Evolutionary conservation across 92 coral and sea anemone genomes (phyloP), one percentile per base, ranked within the genome.

Genomic region (Porites cylindrica): DNA sequence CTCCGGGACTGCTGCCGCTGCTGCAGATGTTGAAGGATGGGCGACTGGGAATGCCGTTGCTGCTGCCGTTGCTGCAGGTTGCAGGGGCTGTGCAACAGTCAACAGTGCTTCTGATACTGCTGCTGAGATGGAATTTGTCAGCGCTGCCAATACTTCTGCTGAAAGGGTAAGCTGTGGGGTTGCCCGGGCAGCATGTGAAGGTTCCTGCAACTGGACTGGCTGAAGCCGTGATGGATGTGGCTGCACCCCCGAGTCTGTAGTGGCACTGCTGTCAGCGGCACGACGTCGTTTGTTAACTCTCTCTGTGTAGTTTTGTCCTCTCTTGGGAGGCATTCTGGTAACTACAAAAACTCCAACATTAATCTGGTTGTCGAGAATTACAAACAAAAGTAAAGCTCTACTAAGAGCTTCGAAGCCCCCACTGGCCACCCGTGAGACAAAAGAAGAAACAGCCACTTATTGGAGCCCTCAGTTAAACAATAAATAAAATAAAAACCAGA

Each of bases 171-270:
- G 11, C 38, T n/a, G 78, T 54, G 63, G 8, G 18, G 64, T 52
- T 9, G 43, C n/a, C 62, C 10, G 38, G 59, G 26, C 16, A 10
- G 38, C 64, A 43, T 72, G 7, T 43, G 61, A 12, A 20, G 59
- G 10, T 13, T 51, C 77, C 56, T 43, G 77, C 52, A 18, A 72
- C 38, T 19, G 63, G 21, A 50, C 62, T 6, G 61, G 78, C 59
- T 74, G 78, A 3, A 74, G 78, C 13, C 7, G 38, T 7, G 63
- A 74, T 7, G 78, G 63, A 21, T 74, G 78, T 21, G 43, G 78
- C 7, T 74, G 32, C 64, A 52, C 64, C 11, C 8, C 21, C 29
- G 13, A 2, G 9, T 74, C 77, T 73, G 77, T 0, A 67, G 70
- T 65, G 52, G 61, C 58, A 6, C 54, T 10, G 21, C 14, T 18